These are phyloP conservation scores for Anarhynchus alexandrinus DNA, from an alignment of 2,113 vertebrate species.

Conservation along the genomic window DNA sequence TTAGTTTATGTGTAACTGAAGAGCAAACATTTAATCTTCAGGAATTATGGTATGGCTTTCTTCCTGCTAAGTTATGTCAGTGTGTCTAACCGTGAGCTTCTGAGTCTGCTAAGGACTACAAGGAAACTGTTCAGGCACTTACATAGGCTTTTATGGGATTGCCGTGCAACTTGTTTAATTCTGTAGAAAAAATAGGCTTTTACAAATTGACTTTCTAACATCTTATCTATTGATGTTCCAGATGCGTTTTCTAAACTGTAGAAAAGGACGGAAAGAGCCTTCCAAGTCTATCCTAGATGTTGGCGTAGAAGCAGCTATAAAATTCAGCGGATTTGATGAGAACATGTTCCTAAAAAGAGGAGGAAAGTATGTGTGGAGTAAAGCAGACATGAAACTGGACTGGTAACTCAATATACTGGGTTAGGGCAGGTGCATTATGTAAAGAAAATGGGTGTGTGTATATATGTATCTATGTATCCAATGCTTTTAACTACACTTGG, in stretches of 20 bases:
- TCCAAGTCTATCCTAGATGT: conserved; percentile 92
- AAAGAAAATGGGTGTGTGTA: neutral
- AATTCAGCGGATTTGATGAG: conserved; percentile 93
- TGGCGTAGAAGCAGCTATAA: conserved; percentile 85
- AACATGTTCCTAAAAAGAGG: conserved; percentile 90
- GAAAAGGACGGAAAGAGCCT: conserved; percentile 87
- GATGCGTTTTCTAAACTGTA: conserved; percentile 96
- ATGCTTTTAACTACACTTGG: neutral
- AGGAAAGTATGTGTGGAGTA: conserved; percentile 93
- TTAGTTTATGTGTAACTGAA: neutral
- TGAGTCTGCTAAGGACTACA: neutral
- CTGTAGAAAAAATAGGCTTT: neutral
- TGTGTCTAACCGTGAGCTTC: neutral
- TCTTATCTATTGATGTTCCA: conserved; percentile 33
- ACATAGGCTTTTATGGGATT: neutral
- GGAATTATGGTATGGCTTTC: neutral
- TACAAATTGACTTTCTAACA: neutral
- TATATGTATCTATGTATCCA: neutral
- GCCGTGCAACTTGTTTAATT: neutral
- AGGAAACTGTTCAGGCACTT: neutral
- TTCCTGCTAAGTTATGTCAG: neutral
- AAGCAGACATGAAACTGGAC: conserved; percentile 89
- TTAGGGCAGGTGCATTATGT: neutral
- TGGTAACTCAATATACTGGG: conserved; percentile 76
- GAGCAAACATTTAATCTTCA: neutral